Evolutionary conservation across 1,140 invertebrate genomes (phyloP), one percentile per base, ranked within the genome.

Genomic region (Calephelis nemesis): DNA sequence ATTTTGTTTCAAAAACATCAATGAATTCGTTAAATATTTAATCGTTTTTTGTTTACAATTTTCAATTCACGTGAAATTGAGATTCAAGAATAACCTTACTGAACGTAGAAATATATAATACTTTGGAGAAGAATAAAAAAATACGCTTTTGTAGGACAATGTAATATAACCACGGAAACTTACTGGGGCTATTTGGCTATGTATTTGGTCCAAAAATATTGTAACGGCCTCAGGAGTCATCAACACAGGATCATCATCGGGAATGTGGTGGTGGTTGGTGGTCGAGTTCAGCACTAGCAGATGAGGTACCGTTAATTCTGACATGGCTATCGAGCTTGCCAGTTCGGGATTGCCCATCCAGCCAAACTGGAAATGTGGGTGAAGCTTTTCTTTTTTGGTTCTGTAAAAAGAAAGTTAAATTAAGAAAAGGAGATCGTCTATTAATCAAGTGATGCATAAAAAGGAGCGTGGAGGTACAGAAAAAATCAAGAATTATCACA

Each of bases 311-410:
- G 96, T 94, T 70, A 98, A 89, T 60, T 95, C 93, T 73, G 94
- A 95, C 95, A 98, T 97, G 3, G 97, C 97, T 83, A 99, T 97
- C 54, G 96, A 96, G 92, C 98, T 98, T 7, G 97, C 97, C 74
- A 99, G 88, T 47, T 97, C 96, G 13, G 96, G 95, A 76, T 93
- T 96, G 0, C 96, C 97, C 85, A 96, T 94, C 97, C 97, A 99
- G 42, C 97, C 97, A 93, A 99, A 99, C 85, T 98, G 97, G 85
- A 98, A 98, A 79, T 95, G 85, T 58, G 95, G 93, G 78, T 98
- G 96, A 81, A 97, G 96, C 70, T 96, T 95, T 69, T 95, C 93
- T 69, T 95, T 93, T 88, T 96, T 95, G 67, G 93, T 95, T 72
- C 95, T 93, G 70, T 52, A 83, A 85, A 69, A 42, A 67, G 50